phyloP scores from a whole-genome alignment of 1,140 invertebrate genomes.

The Oscheius sp. region DNA sequence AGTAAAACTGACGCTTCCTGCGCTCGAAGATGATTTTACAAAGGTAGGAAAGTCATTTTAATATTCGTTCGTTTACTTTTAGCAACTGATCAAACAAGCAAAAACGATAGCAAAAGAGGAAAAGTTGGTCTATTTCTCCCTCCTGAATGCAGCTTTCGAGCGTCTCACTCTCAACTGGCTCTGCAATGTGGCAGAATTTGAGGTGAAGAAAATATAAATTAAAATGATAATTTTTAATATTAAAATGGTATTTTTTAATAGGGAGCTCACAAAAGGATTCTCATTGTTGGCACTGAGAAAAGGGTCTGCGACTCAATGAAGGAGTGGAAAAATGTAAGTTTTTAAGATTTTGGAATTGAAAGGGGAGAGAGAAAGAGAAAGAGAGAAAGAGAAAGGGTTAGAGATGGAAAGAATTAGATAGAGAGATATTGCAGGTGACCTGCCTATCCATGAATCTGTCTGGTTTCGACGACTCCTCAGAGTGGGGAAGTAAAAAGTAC shows the following conservation, averaged over 20 bases:
- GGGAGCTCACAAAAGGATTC: too few relatives aligned
- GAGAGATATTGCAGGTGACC: conserved; percentile 8
- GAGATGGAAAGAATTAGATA: conserved; percentile 9
- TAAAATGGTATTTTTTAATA: too few relatives aligned
- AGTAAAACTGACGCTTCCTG: background rate
- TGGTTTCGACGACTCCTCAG: conserved; percentile 37
- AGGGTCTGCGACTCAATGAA: too few relatives aligned
- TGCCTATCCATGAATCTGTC: conserved; percentile 30
- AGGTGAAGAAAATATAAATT: too few relatives aligned
- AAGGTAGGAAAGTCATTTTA: too few relatives aligned
- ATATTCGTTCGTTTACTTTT: too few relatives aligned
- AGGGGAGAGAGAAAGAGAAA: too few relatives aligned
- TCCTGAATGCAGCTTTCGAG: conserved; percentile 51
- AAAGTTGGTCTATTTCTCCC: conserved; percentile 45
- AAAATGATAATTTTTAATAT: too few relatives aligned
- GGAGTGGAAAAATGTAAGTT: conserved; percentile 46
- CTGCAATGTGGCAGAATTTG: conserved; percentile 46
- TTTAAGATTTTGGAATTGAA: background rate
- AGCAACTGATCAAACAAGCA: conserved; percentile 5
- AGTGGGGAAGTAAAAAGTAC: conserved; percentile 50
- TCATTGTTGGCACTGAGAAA: too few relatives aligned
- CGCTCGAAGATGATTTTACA: background rate
- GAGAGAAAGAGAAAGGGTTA: too few relatives aligned
- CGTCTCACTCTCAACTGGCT: conserved; percentile 55
- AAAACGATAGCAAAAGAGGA: conserved; percentile 30